Conservation (phyloP, 2,113 vertebrate genomes). For the Pleuronectes platessa region DNA sequence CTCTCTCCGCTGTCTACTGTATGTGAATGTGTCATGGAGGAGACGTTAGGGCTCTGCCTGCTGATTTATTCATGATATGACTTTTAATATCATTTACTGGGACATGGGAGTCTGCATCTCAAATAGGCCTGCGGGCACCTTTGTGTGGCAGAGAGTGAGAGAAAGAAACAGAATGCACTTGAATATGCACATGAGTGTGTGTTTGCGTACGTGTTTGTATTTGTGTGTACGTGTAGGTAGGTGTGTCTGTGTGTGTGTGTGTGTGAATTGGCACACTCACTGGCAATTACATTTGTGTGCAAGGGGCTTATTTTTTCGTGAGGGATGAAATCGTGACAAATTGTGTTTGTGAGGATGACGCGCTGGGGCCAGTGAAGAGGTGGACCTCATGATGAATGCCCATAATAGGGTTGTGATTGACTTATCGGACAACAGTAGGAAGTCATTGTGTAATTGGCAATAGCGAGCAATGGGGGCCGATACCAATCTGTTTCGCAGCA, state of each 20-base stretch:
- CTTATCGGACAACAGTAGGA: constrained; percentile 63
- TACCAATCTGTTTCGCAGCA: constrained; percentile 75
- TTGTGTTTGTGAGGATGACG: constrained; percentile 35
- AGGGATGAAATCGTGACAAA: constrained; percentile 48
- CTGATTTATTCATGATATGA: constrained; percentile 82
- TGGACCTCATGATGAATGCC: constrained; percentile 57
- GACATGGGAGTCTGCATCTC: constrained; percentile 78
- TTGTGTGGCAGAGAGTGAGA: constrained; percentile 28
- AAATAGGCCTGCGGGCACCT: constrained; percentile 75
- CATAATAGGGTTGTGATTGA: constrained; percentile 59
- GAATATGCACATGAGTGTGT: constrained; percentile 14
- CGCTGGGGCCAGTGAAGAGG: constrained; percentile 40
- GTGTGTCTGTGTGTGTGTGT: constrained; percentile 4
- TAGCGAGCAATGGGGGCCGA: constrained; percentile 56
- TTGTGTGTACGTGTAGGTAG: too few relatives aligned
- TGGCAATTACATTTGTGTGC: constrained; percentile 20
- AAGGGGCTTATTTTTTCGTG: not conserved
- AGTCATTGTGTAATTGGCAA: constrained; percentile 63
- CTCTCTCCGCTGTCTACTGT: constrained; percentile 37
- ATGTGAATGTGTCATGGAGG: constrained; percentile 67
- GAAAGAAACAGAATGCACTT: constrained; percentile 15
- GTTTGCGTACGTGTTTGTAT: constrained; percentile 8
- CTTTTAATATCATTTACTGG: constrained; percentile 82
- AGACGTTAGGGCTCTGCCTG: constrained; percentile 57
- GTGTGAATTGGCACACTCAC: not conserved